Evolutionary conservation across 2,113 vertebrate genomes (phyloP), one percentile per base, ranked within the genome.

Genomic region (Scartelaos histophorus): DNA sequence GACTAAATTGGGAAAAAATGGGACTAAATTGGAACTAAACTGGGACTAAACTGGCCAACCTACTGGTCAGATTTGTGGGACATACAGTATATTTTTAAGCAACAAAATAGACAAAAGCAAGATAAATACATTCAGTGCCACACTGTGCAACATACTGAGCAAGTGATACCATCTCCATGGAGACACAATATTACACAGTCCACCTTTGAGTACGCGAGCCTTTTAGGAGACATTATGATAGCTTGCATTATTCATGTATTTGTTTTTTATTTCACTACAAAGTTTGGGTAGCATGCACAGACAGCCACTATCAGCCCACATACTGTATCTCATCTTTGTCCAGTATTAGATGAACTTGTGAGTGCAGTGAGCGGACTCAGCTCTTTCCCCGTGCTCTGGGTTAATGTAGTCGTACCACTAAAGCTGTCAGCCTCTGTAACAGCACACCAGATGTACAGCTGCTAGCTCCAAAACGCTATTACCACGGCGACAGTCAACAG

Each of bases 361-460:
- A 80, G 86, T 83, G 82, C 53, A 65, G 53, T 53, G 67, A 0
- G 71, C 75, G 65, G 79, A 85, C 80, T 78, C 75, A 49, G 68
- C 86, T 80, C 64, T 83, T 74, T 87, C 80, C 70, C 54, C 73
- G 72, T 65, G 75, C 15, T 71, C 67, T 82, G 73, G 61, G 72
- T 82, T 88, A 83, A 92, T 88, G 88, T 81, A 86, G 84, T 81
- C 78, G 75, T 76, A 73, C 79, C 74, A 84, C 83, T 87, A 85
- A 87, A 88, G 76, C 89, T 89, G 89, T 88, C 87, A 84, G 78
- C 65, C 68, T 46, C 70, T 76, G 74, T 68, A 82, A 83, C 81
- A 77, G 81, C 61, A 11, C 67, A 68, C 74, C 73, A 86, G 82
- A 88, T 74, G 71, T 72, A 90, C 73, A 74, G 81, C 83, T 82